These are phyloP conservation scores for Epizoanthus illoricatus DNA, from an alignment of 92 coral and sea anemone genomes.

Conservation along the genomic window DNA sequence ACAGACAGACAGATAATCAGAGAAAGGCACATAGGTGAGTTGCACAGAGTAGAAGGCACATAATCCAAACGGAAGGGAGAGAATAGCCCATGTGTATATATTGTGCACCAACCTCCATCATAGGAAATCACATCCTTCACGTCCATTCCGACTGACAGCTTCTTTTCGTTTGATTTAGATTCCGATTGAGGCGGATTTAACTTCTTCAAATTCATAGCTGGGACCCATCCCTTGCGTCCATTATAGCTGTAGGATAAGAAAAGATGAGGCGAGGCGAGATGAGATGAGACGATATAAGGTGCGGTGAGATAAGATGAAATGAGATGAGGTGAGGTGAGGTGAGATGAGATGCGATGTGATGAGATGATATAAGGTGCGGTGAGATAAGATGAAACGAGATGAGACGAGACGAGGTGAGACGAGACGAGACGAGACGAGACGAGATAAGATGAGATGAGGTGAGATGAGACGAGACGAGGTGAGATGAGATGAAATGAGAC, in stretches of 20 bases:
- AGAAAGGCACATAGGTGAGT: not conserved
- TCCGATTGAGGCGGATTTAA: conserved; percentile 22
- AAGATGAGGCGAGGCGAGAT: too few species aligned
- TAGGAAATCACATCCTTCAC: not conserved
- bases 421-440: too few species aligned
- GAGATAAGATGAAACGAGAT: too few species aligned
- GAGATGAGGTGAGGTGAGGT: too few species aligned
- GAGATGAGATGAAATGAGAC: too few species aligned
- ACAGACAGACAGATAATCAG: not conserved
- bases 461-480: too few species aligned
- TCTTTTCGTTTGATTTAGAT: not conserved
- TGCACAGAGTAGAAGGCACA: not conserved
- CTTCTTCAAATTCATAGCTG: conserved; percentile 58
- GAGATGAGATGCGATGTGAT: too few species aligned
- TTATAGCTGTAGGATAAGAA: conserved; percentile 33
- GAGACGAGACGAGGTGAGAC: too few species aligned
- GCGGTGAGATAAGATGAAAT: too few species aligned
- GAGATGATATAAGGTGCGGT: too few species aligned
- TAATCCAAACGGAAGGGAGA: not conserved
- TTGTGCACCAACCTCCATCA: not conserved
- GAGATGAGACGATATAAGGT: too few species aligned
- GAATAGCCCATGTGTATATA: not conserved
- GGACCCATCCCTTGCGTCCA: conserved; percentile 61
- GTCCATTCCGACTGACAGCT: not conserved
- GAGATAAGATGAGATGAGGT: too few species aligned